These are phyloP conservation scores for Lordiphosa mommai DNA, from an alignment of 1,140 invertebrate genomes.

Conservation along the genomic window DNA sequence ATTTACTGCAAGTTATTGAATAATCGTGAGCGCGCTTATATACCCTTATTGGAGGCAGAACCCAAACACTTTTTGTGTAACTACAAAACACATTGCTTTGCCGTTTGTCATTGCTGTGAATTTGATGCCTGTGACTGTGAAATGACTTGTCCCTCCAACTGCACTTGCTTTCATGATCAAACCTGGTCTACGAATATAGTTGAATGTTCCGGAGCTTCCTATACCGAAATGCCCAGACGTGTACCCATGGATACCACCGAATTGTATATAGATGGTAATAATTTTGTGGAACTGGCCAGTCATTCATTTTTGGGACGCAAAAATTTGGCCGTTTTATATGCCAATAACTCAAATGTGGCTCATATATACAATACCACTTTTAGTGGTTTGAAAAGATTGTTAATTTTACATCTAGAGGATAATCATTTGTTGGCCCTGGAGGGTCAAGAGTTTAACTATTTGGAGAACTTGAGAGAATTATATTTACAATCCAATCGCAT, in stretches of 20 bases:
- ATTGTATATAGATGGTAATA: conserved; percentile 94
- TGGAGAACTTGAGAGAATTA: conserved; percentile 90
- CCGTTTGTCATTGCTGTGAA: conserved; percentile 95
- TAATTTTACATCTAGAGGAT: conserved; percentile 90
- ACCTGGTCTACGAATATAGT: conserved; percentile 96
- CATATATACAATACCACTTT: conserved; percentile 94
- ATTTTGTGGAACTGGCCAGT: conserved; percentile 91
- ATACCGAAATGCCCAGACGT: conserved; percentile 89
- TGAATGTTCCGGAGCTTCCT: conserved; percentile 90
- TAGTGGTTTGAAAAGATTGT: conserved; percentile 89
- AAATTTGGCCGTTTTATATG: conserved; percentile 90
- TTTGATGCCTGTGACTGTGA: conserved; percentile 97
- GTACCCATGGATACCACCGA: conserved; percentile 97
- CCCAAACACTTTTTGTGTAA: conserved; percentile 94
- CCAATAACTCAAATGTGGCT: conserved; percentile 93
- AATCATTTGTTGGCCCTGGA: conserved; percentile 89
- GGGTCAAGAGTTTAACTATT: conserved; percentile 90
- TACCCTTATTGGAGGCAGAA: conserved; percentile 90
- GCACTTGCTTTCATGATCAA: conserved; percentile 96
- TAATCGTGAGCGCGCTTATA: conserved; percentile 88
- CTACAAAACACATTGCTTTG: conserved; percentile 95
- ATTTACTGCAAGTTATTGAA: conserved; percentile 95
- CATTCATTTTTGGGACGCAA: conserved; percentile 95
- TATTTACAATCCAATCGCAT: conserved; percentile 94
- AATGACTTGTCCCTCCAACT: conserved; percentile 96